phyloP scores from a whole-genome alignment of 2,113 vertebrate species.

The Okapia johnstoni region DNA sequence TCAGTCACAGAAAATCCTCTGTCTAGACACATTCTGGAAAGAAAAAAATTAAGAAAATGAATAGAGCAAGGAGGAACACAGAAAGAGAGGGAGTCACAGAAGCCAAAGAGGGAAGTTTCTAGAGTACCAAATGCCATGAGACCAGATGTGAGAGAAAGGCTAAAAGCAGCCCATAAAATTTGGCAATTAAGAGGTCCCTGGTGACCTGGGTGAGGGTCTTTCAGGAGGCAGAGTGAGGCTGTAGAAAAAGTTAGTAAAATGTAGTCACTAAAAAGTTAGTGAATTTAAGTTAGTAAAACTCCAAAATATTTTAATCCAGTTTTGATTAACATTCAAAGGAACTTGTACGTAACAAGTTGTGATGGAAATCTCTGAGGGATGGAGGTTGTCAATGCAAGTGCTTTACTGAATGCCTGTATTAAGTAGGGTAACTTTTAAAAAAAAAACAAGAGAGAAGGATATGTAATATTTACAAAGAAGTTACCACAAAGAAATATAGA shows the following conservation, averaged over 20 bases:
- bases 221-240: background rate
- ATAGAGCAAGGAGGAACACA: background rate
- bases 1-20: background rate
- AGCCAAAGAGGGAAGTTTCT: background rate
- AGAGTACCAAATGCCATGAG: background rate
- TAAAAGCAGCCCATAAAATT: background rate
- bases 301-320: background rate
- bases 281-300: background rate
- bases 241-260: background rate
- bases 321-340: slow-evolving; percentile 1
- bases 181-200: background rate
- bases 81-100: background rate
- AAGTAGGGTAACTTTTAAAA: background rate
- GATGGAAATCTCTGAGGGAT: background rate
- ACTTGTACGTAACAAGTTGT: background rate
- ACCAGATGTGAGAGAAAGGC: background rate
- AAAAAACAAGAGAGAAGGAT: background rate
- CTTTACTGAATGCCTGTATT: background rate
- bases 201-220: background rate
- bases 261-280: background rate
- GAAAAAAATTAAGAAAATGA: background rate
- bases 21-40: background rate
- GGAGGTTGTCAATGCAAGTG: background rate
- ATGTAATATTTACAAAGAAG: background rate
- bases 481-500: background rate